phyloP scores from a whole-genome alignment of 2,888 invertebrate species.

The Drosophila infuscata region DNA sequence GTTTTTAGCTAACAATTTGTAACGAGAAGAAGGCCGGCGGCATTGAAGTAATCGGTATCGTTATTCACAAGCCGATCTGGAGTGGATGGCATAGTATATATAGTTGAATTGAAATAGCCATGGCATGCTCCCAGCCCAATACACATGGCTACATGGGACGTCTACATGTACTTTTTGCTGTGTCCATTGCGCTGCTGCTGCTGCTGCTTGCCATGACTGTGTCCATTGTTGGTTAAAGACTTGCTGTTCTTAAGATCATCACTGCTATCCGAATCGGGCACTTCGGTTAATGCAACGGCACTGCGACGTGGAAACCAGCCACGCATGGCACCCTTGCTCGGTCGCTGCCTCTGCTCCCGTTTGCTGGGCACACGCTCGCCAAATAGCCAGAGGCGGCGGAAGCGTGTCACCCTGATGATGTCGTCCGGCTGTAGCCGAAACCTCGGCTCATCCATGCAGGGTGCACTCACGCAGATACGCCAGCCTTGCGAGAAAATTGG shows the following conservation, averaged over 20 bases:
- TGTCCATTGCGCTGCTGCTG: conserved; percentile 62
- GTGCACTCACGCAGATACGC: conserved; percentile 89
- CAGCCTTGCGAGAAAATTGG: conserved; percentile 90
- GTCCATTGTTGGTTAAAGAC: conserved; percentile 30
- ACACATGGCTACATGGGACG: neutral
- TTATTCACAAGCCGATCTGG: conserved; percentile 19
- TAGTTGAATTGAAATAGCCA: conserved; percentile 4
- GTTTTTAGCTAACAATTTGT: conserved; percentile 30
- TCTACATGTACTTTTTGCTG: conserved; percentile 62
- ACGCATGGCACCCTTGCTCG: conserved; percentile 85
- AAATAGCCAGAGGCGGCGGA: conserved; percentile 95
- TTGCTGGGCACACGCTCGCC: conserved; percentile 87
- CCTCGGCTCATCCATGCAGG: conserved; percentile 94
- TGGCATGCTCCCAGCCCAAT: neutral
- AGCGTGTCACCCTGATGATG: conserved; percentile 92
- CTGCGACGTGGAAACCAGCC: conserved; percentile 96
- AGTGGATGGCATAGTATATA: conserved; percentile 21
- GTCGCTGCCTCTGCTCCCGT: conserved; percentile 29
- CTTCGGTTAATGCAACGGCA: conserved; percentile 88
- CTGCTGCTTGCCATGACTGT: conserved; percentile 35
- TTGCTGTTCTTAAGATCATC: conserved; percentile 34
- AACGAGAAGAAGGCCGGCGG: conserved; percentile 15
- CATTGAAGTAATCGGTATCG: conserved; percentile 16
- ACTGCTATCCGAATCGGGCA: conserved; percentile 48
- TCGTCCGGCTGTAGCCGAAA: conserved; percentile 90